Percentiles rank a stretch among this genome's conserved stretches.
Evolutionary conservation across 1,140 invertebrate species (phyloP).

Genomic region (Aphidius gifuensis): DNA sequence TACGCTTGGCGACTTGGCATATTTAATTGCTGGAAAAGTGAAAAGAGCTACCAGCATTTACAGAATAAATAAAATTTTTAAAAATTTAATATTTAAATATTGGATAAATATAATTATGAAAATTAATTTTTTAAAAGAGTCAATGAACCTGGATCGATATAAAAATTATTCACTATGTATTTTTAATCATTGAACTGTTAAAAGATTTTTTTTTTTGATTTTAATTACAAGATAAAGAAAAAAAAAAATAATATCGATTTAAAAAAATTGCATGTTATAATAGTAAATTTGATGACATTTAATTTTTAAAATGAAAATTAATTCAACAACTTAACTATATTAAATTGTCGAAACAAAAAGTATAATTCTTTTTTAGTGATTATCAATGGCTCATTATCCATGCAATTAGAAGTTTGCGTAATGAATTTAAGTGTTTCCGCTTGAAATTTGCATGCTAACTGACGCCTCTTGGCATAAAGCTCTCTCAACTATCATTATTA

Average conservation of each 20-base stretch:
- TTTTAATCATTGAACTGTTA: too few species aligned
- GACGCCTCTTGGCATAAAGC: conserved; percentile 25
- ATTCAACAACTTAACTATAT: conserved; percentile 2
- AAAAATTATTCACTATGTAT: too few species aligned
- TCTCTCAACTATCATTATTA: conserved; percentile 17
- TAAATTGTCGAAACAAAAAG: conserved; percentile 15
- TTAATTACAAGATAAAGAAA: too few species aligned
- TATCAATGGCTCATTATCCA: conserved; percentile 42
- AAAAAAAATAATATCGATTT: too few species aligned
- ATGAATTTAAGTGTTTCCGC: conserved; percentile 45
- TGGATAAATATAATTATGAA: conserved; percentile 10
- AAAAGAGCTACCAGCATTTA: conserved; percentile 13
- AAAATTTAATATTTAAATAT: conserved; percentile 5
- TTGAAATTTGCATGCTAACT: conserved; percentile 42
- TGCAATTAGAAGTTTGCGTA: conserved; percentile 43
- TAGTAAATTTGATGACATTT: too few species aligned
- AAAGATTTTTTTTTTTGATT: too few species aligned
- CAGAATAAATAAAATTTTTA: background rate
- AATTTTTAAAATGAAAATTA: background rate
- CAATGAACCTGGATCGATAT: too few species aligned
- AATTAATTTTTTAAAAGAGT: background rate
- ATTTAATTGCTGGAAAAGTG: conserved; percentile 15
- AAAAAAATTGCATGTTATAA: too few species aligned
- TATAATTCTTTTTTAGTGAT: conserved; percentile 41
- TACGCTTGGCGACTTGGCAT: conserved; percentile 11